Evolutionary conservation across 2,888 invertebrate genomes (phyloP).

Genomic region (Tetranychus truncatus): DNA sequence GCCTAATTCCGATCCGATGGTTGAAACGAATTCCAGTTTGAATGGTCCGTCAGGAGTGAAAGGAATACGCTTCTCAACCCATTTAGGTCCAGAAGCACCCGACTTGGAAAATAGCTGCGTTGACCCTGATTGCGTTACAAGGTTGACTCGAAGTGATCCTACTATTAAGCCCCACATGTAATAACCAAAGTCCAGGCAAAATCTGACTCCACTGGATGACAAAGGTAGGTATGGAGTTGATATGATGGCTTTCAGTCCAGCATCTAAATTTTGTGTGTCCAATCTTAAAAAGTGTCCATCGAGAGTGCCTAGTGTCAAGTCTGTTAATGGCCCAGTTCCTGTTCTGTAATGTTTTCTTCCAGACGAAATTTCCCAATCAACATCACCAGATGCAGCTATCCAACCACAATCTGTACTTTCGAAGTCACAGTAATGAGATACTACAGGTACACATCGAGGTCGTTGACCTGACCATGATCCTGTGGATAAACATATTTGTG

Average conservation of each 20-base stretch:
- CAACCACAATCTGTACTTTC: constrained; percentile 15
- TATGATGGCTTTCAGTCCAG: constrained; percentile 2
- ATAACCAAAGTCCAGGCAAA: constrained; percentile 12
- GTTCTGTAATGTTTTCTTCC: neutral
- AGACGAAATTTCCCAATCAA: neutral
- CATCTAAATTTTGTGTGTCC: constrained; percentile 10
- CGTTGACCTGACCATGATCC: constrained; percentile 15
- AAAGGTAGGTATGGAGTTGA: neutral
- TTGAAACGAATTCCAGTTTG: neutral
- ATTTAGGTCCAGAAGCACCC: neutral
- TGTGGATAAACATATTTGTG: constrained; percentile 8
- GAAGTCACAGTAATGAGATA: constrained; percentile 13
- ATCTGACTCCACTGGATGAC: neutral
- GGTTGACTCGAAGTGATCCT: neutral
- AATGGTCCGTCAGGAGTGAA: neutral
- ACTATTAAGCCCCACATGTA: constrained; percentile 15
- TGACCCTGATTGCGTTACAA: neutral
- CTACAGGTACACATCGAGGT: constrained; percentile 4
- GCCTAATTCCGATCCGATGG: neutral
- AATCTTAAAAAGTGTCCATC: constrained; percentile 10
- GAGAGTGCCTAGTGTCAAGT: constrained; percentile 11
- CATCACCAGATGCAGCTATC: neutral
- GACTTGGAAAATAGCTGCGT: neutral
- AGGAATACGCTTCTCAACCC: neutral
- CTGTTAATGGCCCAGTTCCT: constrained; percentile 14